Evolutionary conservation across 2,888 invertebrate species (phyloP).

Genomic region (Dorcus hopei): DNA sequence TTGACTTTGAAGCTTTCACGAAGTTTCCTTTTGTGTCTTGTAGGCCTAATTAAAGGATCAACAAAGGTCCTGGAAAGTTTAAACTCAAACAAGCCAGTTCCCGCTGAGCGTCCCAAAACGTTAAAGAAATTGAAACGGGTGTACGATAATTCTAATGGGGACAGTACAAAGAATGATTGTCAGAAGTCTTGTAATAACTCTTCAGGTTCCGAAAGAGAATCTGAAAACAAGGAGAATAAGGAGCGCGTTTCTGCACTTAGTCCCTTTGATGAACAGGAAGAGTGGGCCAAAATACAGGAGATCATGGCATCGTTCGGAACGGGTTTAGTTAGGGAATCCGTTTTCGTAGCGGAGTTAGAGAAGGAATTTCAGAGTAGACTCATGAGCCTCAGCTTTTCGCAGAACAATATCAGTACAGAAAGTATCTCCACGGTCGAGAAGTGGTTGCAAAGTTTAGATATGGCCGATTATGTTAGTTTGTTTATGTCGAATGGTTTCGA

Average conservation of each 20-base stretch:
- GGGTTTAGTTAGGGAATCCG: conserved; percentile 73
- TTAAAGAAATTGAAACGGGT: conserved; percentile 71
- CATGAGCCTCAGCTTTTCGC: conserved; percentile 65
- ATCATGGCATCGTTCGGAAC: conserved; percentile 94
- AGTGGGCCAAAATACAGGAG: conserved; percentile 95
- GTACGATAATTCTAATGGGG: conserved; percentile 54
- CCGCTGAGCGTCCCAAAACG: conserved; percentile 71
- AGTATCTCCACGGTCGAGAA: conserved; percentile 67
- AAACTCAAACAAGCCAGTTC: conserved; percentile 57
- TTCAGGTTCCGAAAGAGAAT: conserved; percentile 44
- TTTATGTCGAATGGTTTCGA: conserved; percentile 88
- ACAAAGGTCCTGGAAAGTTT: conserved; percentile 66
- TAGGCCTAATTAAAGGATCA: conserved; percentile 82
- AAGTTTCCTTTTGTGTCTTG: conserved; percentile 27
- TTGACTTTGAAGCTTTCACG: too few species aligned
- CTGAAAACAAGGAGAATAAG: conserved; percentile 53
- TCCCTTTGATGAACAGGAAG: conserved; percentile 91
- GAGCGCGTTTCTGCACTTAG: conserved; percentile 66
- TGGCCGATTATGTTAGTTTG: conserved; percentile 80
- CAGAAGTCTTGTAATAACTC: conserved; percentile 43
- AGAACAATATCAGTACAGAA: conserved; percentile 49
- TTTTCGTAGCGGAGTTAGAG: conserved; percentile 74
- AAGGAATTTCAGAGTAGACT: conserved; percentile 71
- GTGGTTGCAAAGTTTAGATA: conserved; percentile 74
- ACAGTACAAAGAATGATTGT: conserved; percentile 36